These are phyloP conservation scores for Parambassis ranga DNA, from an alignment of 2,797 vertebrate species.

Conservation along the genomic window DNA sequence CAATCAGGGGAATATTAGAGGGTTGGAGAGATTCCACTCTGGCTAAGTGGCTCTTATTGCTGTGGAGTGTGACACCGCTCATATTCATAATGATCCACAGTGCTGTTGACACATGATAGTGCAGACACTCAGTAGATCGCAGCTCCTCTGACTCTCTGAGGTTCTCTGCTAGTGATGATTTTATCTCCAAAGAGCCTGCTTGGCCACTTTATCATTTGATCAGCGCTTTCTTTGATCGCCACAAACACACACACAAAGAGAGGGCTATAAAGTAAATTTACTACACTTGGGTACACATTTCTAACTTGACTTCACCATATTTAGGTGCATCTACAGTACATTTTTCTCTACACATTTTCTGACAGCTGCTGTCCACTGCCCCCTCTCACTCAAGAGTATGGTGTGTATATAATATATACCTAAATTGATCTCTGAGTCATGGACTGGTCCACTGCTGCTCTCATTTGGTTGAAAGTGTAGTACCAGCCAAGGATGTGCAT, in stretches of 20 bases:
- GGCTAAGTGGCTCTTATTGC: constrained; percentile 68
- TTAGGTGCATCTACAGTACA: too few relatives aligned
- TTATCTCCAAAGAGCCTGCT: constrained; percentile 9
- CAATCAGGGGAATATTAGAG: constrained; percentile 63
- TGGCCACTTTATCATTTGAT: constrained; percentile 17
- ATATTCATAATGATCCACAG: constrained; percentile 61
- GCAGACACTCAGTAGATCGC: constrained; percentile 16
- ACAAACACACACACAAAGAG: not conserved
- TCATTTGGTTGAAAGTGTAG: constrained; percentile 24
- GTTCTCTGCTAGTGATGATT: constrained; percentile 18
- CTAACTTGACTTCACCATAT: too few relatives aligned
- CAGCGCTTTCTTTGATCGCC: constrained; percentile 8
- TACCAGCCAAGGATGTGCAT: constrained; percentile 32
- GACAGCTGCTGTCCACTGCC: too few relatives aligned
- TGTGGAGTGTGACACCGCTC: constrained; percentile 55
- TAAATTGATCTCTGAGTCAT: not conserved
- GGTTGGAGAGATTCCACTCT: constrained; percentile 59
- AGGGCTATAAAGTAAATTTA: too few relatives aligned
- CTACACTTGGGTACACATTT: too few relatives aligned
- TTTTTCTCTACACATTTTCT: too few relatives aligned
- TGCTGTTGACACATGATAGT: constrained; percentile 58
- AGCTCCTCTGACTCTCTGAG: constrained; percentile 18
- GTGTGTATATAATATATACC: not conserved
- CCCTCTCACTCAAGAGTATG: not conserved
- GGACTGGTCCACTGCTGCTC: not conserved